Conservation (phyloP, 1,140 invertebrate genomes). For the Cotesia glomerata region DNA sequence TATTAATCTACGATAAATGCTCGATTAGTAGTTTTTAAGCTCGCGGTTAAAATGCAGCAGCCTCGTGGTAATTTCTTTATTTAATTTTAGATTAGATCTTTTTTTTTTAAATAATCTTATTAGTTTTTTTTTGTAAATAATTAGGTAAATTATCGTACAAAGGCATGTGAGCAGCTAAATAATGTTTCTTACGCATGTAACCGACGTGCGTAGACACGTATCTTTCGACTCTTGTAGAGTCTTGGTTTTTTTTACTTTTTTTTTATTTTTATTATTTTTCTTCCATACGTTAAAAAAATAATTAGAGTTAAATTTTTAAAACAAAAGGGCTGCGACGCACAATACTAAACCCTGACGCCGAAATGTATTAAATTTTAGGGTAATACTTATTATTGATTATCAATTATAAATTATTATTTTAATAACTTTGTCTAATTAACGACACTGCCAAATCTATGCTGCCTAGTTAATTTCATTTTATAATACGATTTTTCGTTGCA, state of each 20-base stretch:
- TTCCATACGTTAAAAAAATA: slow-evolving; percentile 6
- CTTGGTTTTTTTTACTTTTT: not conserved
- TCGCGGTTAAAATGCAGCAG: not conserved
- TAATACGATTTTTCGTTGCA: no score
- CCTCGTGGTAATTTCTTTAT: no score
- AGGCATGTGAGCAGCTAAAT: slow-evolving; percentile 5
- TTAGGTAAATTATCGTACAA: slow-evolving; percentile 22
- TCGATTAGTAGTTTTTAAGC: not conserved
- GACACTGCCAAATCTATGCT: no score
- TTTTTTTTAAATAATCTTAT: not conserved
- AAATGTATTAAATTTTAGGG: not conserved
- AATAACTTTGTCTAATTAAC: no score
- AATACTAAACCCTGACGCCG: slow-evolving; percentile 15
- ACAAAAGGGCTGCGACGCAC: slow-evolving; percentile 9
- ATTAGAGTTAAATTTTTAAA: not conserved
- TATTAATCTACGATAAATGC: slow-evolving; percentile 6
- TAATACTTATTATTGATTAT: slow-evolving; percentile 7
- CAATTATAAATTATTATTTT: not conserved
- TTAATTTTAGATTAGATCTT: not conserved
- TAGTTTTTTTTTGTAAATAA: slow-evolving; percentile 20
- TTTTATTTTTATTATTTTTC: slow-evolving; percentile 4
- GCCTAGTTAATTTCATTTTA: no score
- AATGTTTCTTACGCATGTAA: slow-evolving; percentile 1
- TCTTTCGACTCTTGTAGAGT: slow-evolving; percentile 24
- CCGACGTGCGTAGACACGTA: not conserved